These are phyloP conservation scores for Chaetodon auriga DNA, from an alignment of 2,113 vertebrate genomes.

Conservation along the genomic window DNA sequence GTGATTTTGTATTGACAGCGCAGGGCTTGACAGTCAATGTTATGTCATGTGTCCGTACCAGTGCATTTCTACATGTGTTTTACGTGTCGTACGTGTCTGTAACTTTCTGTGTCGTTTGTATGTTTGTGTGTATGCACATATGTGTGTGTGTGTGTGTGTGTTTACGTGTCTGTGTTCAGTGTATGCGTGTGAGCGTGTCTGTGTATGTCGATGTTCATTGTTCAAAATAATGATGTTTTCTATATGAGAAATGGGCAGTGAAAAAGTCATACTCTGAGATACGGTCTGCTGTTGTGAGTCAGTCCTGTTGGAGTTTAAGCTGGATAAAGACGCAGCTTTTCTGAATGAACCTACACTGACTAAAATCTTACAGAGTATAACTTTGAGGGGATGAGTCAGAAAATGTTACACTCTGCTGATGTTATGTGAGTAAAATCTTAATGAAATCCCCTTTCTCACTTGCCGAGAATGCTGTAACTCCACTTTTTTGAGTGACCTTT, in stretches of 20 bases:
- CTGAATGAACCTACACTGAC: conserved; percentile 38
- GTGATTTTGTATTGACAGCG: conserved; percentile 27
- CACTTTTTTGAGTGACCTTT: conserved; percentile 70
- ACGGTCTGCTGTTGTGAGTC: conserved; percentile 40
- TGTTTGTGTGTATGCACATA: conserved; percentile 48
- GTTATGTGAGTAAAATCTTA: conserved; percentile 38
- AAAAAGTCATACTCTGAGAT: conserved; percentile 83
- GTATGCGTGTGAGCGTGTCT: conserved; percentile 66
- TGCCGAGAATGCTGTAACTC: conserved; percentile 64
- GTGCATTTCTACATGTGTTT: conserved; percentile 85
- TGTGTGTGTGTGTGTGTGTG: conserved; percentile 39
- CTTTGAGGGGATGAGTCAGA: conserved; percentile 79
- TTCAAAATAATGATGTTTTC: conserved; percentile 79
- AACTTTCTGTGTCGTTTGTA: conserved; percentile 46
- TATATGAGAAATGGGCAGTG: conserved; percentile 74
- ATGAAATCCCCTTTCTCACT: conserved; percentile 77
- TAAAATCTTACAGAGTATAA: conserved; percentile 78
- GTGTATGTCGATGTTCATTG: conserved; percentile 76
- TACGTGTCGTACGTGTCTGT: conserved; percentile 71
- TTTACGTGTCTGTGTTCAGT: conserved; percentile 55
- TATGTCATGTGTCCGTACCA: conserved; percentile 77
- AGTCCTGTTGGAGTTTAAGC: neutral
- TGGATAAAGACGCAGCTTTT: conserved; percentile 7
- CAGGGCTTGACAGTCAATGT: conserved; percentile 72
- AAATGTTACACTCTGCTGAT: conserved; percentile 67